Evolutionary conservation across 2,888 invertebrate species (phyloP).

Genomic region (Leptura quadrifasciata): DNA sequence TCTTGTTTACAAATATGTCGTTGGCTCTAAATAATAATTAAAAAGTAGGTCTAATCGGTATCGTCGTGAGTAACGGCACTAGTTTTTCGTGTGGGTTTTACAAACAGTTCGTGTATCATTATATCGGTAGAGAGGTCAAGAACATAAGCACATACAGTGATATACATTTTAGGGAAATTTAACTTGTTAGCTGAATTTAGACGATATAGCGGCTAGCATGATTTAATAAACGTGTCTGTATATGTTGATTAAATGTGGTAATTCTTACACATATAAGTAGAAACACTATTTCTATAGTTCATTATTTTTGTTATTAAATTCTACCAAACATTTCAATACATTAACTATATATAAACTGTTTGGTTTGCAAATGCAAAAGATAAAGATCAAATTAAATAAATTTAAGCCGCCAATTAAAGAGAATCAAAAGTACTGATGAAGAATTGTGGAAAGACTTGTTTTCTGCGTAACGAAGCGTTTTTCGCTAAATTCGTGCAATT

Average conservation of each 20-base stretch:
- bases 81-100: constrained; percentile 42
- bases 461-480: too few species aligned
- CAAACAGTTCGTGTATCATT: constrained; percentile 41
- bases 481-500: too few species aligned
- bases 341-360: too few species aligned
- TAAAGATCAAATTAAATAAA: too few species aligned
- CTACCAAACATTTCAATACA: too few species aligned
- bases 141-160: constrained; percentile 15
- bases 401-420: too few species aligned
- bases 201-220: neutral
- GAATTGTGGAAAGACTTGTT: too few species aligned
- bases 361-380: too few species aligned
- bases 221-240: neutral
- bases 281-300: too few species aligned
- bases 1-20: constrained; percentile 27
- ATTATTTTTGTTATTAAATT: too few species aligned
- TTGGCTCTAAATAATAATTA: constrained; percentile 40
- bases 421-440: too few species aligned
- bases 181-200: constrained; percentile 1
- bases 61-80: constrained; percentile 49
- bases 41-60: constrained; percentile 48
- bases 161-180: constrained; percentile 18
- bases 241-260: neutral
- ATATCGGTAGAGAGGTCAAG: constrained; percentile 44
- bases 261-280: neutral